phyloP scores from a whole-genome alignment of 2,113 vertebrate species.

The Mesocricetus auratus region DNA sequence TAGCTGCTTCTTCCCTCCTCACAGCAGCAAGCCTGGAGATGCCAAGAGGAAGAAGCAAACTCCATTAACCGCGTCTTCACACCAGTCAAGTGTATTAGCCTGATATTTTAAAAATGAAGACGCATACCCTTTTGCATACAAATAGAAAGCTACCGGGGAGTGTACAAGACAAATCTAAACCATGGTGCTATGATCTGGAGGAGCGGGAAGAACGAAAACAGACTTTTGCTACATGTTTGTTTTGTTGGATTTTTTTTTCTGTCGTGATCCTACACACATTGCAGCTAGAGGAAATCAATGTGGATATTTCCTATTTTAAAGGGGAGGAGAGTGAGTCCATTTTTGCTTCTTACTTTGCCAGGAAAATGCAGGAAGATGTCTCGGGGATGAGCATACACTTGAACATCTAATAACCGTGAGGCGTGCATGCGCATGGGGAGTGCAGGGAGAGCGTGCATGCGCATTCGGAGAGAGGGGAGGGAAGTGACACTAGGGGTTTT shows the following conservation, averaged over 20 bases:
- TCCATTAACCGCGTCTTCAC: constrained; percentile 11
- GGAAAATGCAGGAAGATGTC: not conserved
- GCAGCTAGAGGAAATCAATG: constrained; percentile 52
- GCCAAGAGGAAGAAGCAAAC: constrained; percentile 30
- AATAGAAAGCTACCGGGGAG: not conserved
- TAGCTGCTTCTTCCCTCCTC: constrained; percentile 25
- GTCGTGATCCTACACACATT: not conserved
- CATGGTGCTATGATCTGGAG: not conserved
- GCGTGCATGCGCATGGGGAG: constrained; percentile 5
- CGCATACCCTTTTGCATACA: constrained; percentile 9
- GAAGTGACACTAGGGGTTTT: constrained; percentile 4
- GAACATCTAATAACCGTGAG: not conserved
- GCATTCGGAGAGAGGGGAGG: not conserved
- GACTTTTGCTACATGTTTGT: not conserved
- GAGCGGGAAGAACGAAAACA: not conserved
- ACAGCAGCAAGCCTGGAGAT: constrained; percentile 34
- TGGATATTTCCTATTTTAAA: constrained; percentile 25
- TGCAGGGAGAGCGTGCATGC: not conserved
- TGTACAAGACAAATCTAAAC: not conserved
- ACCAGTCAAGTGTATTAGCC: not conserved
- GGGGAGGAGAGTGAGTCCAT: not conserved
- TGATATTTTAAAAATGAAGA: constrained; percentile 49
- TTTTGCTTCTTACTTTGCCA: constrained; percentile 19
- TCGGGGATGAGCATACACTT: not conserved
- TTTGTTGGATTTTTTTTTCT: constrained; percentile 16